Percentiles rank a stretch among this genome's conserved stretches.
Evolutionary conservation across 2,888 invertebrate genomes (phyloP).

Genomic region (Cephus sareptanus): DNA sequence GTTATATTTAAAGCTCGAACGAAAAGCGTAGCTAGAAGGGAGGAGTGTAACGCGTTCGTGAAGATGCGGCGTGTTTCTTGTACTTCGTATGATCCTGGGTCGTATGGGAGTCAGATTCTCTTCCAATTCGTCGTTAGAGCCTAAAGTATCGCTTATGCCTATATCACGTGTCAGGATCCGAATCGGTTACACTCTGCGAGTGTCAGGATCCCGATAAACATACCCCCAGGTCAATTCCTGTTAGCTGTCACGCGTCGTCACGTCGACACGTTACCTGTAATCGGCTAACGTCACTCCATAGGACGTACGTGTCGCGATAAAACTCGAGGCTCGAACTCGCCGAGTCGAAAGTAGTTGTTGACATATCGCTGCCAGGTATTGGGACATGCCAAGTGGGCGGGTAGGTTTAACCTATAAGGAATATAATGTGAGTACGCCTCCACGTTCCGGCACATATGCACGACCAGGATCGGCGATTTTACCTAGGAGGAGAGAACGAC

Average conservation of each 20-base stretch:
- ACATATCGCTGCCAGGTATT: constrained; percentile 59
- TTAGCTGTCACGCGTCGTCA: neutral
- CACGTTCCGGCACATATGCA: constrained; percentile 34
- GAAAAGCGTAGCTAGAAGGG: neutral
- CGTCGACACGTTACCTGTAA: constrained; percentile 15
- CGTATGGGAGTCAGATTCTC: neutral
- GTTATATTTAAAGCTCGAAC: constrained; percentile 60
- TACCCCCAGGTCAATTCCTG: neutral
- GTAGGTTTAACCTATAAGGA: constrained; percentile 58
- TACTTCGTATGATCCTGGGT: neutral
- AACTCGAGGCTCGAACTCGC: constrained; percentile 27
- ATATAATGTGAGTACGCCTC: constrained; percentile 60
- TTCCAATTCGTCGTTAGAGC: neutral
- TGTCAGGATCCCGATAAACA: neutral
- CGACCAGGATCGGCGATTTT: neutral
- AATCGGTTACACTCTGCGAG: neutral
- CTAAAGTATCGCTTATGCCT: neutral
- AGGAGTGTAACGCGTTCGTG: constrained; percentile 9
- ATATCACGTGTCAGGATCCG: neutral
- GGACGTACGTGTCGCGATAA: constrained; percentile 23
- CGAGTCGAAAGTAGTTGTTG: constrained; percentile 59
- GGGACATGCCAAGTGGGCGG: constrained; percentile 58
- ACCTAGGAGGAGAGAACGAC: neutral
- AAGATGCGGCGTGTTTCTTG: constrained; percentile 3
- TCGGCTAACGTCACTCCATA: constrained; percentile 18